phyloP scores from a whole-genome alignment of 2,888 invertebrate genomes.

The Plutella xylostella region DNA sequence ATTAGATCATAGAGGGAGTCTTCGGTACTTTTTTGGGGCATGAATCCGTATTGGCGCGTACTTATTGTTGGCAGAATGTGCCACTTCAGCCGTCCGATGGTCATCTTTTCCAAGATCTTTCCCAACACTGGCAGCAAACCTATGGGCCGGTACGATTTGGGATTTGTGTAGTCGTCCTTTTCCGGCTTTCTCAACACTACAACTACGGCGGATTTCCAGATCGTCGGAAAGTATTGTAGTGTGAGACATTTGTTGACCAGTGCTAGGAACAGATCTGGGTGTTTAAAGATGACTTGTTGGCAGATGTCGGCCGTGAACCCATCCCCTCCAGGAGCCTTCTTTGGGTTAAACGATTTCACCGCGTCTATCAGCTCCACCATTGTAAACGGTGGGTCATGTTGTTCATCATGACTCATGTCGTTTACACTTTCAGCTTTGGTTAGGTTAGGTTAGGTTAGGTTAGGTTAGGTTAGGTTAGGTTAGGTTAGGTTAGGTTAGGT shows the following conservation, averaged over 20 bases:
- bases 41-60: too few species aligned
- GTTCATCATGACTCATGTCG: neutral
- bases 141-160: conserved; percentile 11
- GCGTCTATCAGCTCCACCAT: neutral
- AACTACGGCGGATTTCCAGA: conserved; percentile 14
- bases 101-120: neutral
- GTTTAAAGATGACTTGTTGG: neutral
- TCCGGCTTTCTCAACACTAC: conserved; percentile 12
- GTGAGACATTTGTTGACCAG: conserved; percentile 7
- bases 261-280: conserved; percentile 1
- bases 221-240: conserved; percentile 9
- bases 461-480: conserved; percentile 4
- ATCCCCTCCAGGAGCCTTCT: conserved; percentile 12
- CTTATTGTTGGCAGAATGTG: too few species aligned
- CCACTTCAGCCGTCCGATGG: too few species aligned
- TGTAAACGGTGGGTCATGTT: conserved; percentile 9
- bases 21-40: too few species aligned
- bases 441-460: neutral
- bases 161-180: conserved; percentile 5
- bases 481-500: conserved; percentile 4
- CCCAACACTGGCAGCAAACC: conserved; percentile 5
- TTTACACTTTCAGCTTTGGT: too few species aligned
- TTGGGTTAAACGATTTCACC: conserved; percentile 5
- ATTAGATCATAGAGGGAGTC: too few species aligned
- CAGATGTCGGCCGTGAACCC: conserved; percentile 11